Conservation (phyloP, 2,113 vertebrate species). For the Gulo gulo region DNA sequence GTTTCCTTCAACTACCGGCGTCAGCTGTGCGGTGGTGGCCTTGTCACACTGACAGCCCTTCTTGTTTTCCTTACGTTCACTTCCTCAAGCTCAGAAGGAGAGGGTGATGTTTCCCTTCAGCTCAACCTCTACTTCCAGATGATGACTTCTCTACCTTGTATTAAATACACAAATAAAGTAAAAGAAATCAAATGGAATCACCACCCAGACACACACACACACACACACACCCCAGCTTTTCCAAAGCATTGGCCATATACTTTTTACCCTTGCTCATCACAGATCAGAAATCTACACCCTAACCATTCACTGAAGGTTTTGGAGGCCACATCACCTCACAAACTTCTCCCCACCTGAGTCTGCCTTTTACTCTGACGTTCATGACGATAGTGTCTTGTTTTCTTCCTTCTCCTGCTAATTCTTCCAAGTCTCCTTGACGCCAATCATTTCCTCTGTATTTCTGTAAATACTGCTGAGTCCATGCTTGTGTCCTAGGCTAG, state of each 20-base stretch:
- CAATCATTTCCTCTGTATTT: neutral
- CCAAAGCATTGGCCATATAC: rapidly evolving
- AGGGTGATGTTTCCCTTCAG: neutral
- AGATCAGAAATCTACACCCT: neutral
- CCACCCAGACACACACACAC: neutral
- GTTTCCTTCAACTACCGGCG: too few relatives aligned
- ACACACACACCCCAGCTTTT: neutral
- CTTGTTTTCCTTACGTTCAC: neutral
- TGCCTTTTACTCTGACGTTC: neutral
- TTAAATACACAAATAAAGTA: neutral
- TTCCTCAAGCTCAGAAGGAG: neutral
- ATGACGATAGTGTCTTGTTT: neutral
- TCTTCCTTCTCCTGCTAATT: neutral
- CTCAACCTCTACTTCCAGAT: neutral
- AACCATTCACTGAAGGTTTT: neutral
- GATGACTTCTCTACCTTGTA: neutral
- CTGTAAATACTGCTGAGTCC: neutral
- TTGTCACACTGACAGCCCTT: rapidly evolving
- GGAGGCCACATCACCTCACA: neutral
- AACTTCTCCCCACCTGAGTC: too few relatives aligned
- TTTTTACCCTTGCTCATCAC: neutral
- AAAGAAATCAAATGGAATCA: neutral
- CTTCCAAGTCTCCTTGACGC: too few relatives aligned
- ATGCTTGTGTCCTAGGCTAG: too few relatives aligned
- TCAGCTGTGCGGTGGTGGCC: too few relatives aligned